Conservation (phyloP, 2,797 vertebrate species). For the Macropodus opercularis region DNA sequence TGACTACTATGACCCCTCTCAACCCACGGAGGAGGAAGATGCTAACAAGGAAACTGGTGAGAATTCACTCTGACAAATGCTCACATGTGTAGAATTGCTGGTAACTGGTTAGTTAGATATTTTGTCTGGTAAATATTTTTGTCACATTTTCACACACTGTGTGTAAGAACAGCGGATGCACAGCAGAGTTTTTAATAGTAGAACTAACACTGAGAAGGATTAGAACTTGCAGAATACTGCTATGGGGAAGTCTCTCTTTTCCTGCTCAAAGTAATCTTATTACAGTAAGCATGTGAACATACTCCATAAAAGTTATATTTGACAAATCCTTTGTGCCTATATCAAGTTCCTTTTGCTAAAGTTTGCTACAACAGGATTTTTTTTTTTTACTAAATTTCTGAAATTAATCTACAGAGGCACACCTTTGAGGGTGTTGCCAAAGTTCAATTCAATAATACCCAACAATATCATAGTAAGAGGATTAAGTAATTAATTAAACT, state of each 20-base stretch:
- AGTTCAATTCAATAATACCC: neutral
- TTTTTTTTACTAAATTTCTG: neutral
- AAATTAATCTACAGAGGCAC: conserved; percentile 18
- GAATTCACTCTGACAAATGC: too few species aligned
- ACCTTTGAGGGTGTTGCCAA: neutral
- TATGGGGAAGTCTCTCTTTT: neutral
- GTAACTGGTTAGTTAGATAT: neutral
- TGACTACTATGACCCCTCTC: conserved; percentile 98
- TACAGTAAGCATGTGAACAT: neutral
- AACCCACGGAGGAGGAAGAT: conserved; percentile 97
- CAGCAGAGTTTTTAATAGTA: neutral
- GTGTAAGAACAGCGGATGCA: neutral
- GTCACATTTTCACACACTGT: neutral
- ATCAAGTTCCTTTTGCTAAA: neutral
- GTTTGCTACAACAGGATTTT: conserved; percentile 10
- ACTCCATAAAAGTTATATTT: neutral
- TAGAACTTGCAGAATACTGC: neutral
- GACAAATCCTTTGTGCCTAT: neutral
- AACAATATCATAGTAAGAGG: neutral
- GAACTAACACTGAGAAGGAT: neutral
- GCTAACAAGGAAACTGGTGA: conserved; percentile 87
- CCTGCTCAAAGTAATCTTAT: neutral
- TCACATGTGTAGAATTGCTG: too few species aligned
- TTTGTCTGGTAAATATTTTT: too few species aligned
- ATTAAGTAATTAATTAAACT: neutral